Evolutionary conservation across 1,140 invertebrate species (phyloP).

Genomic region (Aphelenchoides besseyi): DNA sequence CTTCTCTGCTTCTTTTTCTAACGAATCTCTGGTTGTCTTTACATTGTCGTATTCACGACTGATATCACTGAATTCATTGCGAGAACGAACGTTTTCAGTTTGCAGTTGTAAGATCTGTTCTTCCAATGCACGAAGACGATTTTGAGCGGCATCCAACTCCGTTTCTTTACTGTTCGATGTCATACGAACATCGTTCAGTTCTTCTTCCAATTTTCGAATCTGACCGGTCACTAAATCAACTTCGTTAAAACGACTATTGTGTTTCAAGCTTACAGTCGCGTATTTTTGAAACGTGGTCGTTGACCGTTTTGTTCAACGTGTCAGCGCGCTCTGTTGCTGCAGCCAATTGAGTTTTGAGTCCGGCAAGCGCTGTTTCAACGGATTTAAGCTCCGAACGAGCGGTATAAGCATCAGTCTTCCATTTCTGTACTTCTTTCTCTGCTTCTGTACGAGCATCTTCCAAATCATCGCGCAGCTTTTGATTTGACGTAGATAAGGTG

Average conservation of each 20-base stretch:
- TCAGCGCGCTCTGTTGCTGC: slow-evolving; percentile 54
- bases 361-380: slow-evolving; percentile 52
- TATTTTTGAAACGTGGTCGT: slow-evolving; percentile 59
- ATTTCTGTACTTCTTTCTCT: slow-evolving; percentile 62
- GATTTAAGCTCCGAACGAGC: slow-evolving; percentile 58
- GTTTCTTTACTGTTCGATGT: slow-evolving; percentile 43
- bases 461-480: slow-evolving; percentile 58
- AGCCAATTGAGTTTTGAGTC: slow-evolving; percentile 55
- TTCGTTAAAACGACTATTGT: not conserved
- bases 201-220: slow-evolving; percentile 58
- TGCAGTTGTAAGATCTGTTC: slow-evolving; percentile 49
- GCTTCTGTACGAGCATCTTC: slow-evolving; percentile 56
- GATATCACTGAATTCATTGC: slow-evolving; percentile 52
- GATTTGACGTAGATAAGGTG: slow-evolving; percentile 45
- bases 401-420: slow-evolving; percentile 59
- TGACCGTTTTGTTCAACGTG: slow-evolving; percentile 59
- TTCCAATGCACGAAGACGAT: slow-evolving; percentile 50
- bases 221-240: slow-evolving; percentile 50
- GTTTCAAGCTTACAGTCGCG: slow-evolving; percentile 48
- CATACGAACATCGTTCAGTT: slow-evolving; percentile 45
- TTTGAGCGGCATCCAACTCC: slow-evolving; percentile 54
- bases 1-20: slow-evolving; percentile 48
- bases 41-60: slow-evolving; percentile 53
- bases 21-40: slow-evolving; percentile 35
- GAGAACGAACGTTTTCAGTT: slow-evolving; percentile 39